Conservation (phyloP, 2,797 vertebrate genomes). For the Epinephelus coioides region DNA sequence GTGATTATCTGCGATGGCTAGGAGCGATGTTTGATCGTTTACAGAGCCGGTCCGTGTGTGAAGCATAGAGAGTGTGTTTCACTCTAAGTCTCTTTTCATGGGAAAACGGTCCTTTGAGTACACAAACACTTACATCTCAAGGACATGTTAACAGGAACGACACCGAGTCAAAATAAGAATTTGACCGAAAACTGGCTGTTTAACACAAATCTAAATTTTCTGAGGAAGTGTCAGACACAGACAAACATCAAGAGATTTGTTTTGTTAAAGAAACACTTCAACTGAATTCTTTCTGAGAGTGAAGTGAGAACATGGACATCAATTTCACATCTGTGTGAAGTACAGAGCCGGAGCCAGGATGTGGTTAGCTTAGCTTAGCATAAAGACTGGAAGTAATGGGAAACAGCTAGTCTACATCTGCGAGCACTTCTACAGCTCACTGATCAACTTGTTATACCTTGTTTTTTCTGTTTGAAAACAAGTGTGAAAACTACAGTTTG, state of each 20-base stretch:
- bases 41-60: constrained; percentile 49
- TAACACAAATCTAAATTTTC: neutral
- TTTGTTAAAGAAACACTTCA: too few species aligned
- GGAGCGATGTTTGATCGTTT: constrained; percentile 63
- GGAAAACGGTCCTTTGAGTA: constrained; percentile 43
- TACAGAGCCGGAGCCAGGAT: too few species aligned
- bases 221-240: neutral
- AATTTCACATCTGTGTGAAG: too few species aligned
- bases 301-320: too few species aligned
- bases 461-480: too few species aligned
- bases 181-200: neutral
- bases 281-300: too few species aligned
- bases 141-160: constrained; percentile 16
- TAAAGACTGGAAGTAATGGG: too few species aligned
- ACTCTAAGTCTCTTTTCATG: constrained; percentile 38
- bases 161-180: constrained; percentile 1
- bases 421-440: too few species aligned
- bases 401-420: too few species aligned
- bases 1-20: constrained; percentile 68
- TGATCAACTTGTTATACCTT: neutral
- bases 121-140: constrained; percentile 29
- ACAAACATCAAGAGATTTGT: neutral
- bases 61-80: constrained; percentile 9
- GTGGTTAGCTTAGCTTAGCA: too few species aligned
- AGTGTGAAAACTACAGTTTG: too few species aligned